Evolutionary conservation across 2,113 vertebrate genomes (phyloP), one percentile per base, ranked within the genome.

Genomic region (Brachirus orientalis): DNA sequence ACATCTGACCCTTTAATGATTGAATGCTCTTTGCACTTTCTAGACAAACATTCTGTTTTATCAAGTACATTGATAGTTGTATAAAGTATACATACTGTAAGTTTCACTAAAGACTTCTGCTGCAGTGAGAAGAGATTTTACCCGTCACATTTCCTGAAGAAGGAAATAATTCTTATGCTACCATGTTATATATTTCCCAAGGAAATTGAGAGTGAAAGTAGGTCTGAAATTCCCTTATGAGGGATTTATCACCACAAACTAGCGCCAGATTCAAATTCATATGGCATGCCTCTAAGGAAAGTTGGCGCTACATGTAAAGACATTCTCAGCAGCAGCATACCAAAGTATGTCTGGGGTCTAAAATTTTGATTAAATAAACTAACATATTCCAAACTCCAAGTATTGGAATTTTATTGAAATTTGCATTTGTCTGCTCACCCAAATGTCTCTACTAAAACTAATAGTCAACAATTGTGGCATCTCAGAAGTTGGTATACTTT

Each of bases 251-350:
- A 33, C 54, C 47, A 38, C 10, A 64, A 60, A 72, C 37, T 20
- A 59, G 54, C 0, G 19, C 56, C 70, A 69, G 69, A 70, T 51
- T 67, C 0, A 72, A 74, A 33, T 67, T 72, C 46, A 36, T 33
- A 40, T 54, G 66, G 75, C 51, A 66, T 20, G 33, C 52, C 37
- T 70, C 43, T 37, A 19, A 77, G 63, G 72, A 75, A 80, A 80
- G 38, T 53, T 81, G 82, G 69, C 10, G 1, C 17, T 37, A 22
- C 11, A 1, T 43, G 11, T 58, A n/a, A 69, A 84, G 16, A 54
- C 18, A 65, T 63, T 76, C 57, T 81, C 7, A 56, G 48, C 52
- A 57, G 64, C 35, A 72, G 3, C 63, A 77, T 70, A 72, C 48
- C 51, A 72, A 45, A 74, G 19, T 61, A 40, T 44, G 48, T 76